Percentiles rank a stretch among this genome's conserved stretches.
phyloP scores from a whole-genome alignment of 2,888 invertebrate genomes.

The Drosophila recens region DNA sequence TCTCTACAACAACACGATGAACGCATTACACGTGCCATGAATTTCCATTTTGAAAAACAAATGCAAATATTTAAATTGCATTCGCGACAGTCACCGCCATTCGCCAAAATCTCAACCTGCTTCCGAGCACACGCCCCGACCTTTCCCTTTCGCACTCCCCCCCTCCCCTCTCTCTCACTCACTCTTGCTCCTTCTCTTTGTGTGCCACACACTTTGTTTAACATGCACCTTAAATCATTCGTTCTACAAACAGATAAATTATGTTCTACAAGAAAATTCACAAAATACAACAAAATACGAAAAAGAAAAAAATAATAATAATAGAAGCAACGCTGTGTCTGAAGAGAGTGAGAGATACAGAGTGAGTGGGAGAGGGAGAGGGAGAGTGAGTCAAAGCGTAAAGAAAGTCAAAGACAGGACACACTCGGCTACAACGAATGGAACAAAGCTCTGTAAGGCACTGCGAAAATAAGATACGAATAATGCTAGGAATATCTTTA shows the following conservation, averaged over 20 bases:
- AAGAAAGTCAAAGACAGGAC: conserved; percentile 22
- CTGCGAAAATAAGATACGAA: neutral
- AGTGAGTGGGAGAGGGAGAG: neutral
- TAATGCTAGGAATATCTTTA: neutral
- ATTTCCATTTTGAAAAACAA: conserved; percentile 71
- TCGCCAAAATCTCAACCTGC: conserved; percentile 41
- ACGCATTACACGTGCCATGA: conserved; percentile 64
- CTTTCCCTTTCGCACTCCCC: neutral
- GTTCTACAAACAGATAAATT: conserved; percentile 81
- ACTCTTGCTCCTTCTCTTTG: too few species aligned
- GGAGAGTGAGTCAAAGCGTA: too few species aligned
- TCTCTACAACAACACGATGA: conserved; percentile 21
- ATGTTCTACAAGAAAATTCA: conserved; percentile 75
- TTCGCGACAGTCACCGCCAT: conserved; percentile 73
- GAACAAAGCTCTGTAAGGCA: conserved; percentile 7
- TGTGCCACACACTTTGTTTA: conserved; percentile 30
- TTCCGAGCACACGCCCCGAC: conserved; percentile 14
- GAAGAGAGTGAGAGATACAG: neutral
- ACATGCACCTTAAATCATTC: conserved; percentile 77
- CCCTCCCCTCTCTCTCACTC: neutral
- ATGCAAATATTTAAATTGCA: conserved; percentile 82
- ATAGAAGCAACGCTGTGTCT: conserved; percentile 21
- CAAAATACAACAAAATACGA: conserved; percentile 31
- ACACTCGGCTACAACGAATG: conserved; percentile 22
- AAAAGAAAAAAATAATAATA: conserved; percentile 33